A percentile compares a stretch with the other conserved stretches of the same genome.
Conservation (phyloP, 2,113 vertebrate genomes). For the Chionodraco myersi region DNA sequence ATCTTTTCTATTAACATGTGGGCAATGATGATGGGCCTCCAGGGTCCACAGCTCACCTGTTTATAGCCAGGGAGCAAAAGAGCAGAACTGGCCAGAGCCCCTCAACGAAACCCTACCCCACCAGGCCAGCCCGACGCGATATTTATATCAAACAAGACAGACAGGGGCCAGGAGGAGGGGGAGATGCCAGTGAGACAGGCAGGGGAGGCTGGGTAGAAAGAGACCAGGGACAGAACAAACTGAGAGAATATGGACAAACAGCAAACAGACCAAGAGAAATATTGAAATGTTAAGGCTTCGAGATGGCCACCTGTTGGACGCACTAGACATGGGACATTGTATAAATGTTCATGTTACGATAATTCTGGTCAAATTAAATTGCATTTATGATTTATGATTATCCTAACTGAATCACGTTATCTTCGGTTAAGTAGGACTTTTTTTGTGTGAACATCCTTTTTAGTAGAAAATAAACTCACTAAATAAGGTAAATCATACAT, state of each 20-base stretch:
- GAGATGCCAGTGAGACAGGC: slow-evolving; percentile 46
- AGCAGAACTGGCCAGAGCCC: slow-evolving; percentile 64
- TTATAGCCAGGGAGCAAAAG: slow-evolving; percentile 72
- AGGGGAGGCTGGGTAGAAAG: slow-evolving; percentile 24
- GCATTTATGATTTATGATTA: no score
- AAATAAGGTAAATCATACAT: no score
- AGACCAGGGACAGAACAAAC: slow-evolving; percentile 11
- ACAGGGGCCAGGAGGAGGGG: slow-evolving; percentile 57
- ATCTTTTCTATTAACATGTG: slow-evolving; percentile 63
- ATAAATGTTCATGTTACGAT: no score
- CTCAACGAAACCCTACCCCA: slow-evolving; percentile 72
- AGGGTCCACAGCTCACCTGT: slow-evolving; percentile 73
- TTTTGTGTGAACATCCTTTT: no score
- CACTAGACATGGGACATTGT: no score
- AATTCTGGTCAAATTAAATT: no score
- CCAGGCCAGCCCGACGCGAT: slow-evolving; percentile 59
- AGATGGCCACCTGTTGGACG: background rate
- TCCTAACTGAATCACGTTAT: no score
- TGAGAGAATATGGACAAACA: slow-evolving; percentile 13
- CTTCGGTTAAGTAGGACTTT: no score
- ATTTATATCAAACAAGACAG: slow-evolving; percentile 80
- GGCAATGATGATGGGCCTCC: slow-evolving; percentile 38
- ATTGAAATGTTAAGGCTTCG: background rate
- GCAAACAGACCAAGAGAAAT: slow-evolving; percentile 9
- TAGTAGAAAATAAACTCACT: no score